phyloP scores from a whole-genome alignment of 2,888 invertebrate species.

The Laothoe populi region DNA sequence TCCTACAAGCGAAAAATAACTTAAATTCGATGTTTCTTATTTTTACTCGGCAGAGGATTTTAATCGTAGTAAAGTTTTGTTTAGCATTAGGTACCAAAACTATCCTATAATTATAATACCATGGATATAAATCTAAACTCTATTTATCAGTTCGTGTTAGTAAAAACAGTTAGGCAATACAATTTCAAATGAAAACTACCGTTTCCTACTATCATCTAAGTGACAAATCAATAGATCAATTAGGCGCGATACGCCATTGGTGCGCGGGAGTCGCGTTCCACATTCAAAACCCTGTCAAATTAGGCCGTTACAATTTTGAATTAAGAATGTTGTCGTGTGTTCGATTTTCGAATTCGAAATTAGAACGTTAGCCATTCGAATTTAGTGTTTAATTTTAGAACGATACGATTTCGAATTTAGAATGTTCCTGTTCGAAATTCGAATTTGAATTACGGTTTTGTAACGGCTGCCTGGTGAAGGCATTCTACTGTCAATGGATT shows the following conservation, averaged over 20 bases:
- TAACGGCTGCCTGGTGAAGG: slow-evolving; percentile 31
- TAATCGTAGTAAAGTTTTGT: not conserved
- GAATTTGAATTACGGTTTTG: slow-evolving; percentile 32
- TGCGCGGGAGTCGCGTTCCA: slow-evolving; percentile 43
- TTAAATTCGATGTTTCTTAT: no score
- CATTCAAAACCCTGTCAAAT: slow-evolving; percentile 59
- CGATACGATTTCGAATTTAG: slow-evolving; percentile 14
- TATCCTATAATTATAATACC: not conserved
- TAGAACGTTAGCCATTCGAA: slow-evolving; percentile 14
- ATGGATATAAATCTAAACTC: not conserved
- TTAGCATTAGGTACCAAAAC: not conserved
- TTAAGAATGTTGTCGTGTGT: slow-evolving; percentile 34
- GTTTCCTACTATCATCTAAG: slow-evolving; percentile 45
- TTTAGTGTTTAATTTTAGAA: slow-evolving; percentile 9
- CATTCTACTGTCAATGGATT: slow-evolving; percentile 31
- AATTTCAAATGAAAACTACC: slow-evolving; percentile 6
- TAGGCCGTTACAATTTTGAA: slow-evolving; percentile 53
- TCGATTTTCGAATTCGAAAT: slow-evolving; percentile 19
- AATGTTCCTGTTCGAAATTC: slow-evolving; percentile 30
- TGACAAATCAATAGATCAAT: slow-evolving; percentile 74
- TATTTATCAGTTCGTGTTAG: slow-evolving; percentile 26
- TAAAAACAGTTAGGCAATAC: slow-evolving; percentile 20
- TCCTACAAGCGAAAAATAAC: no score
- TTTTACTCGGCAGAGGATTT: no score
- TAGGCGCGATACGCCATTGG: slow-evolving; percentile 43